Conservation (phyloP, 92 coral and sea anemone genomes). For the Heteractis magnifica region DNA sequence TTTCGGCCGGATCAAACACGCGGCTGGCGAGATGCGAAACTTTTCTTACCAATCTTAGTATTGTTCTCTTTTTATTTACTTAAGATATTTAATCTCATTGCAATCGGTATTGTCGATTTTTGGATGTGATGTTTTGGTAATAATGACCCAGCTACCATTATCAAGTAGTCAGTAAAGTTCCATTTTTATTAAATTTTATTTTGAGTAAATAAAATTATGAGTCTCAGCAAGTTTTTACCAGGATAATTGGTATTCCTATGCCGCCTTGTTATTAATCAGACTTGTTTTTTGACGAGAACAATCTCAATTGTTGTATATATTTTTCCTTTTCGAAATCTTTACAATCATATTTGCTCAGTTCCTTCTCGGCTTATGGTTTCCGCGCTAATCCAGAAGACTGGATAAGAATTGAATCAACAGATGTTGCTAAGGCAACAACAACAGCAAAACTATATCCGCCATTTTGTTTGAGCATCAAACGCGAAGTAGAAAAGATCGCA, state of each 20-base stretch:
- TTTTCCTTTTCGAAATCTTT: background rate
- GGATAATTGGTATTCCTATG: background rate
- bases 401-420: conserved; percentile 22
- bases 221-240: background rate
- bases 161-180: background rate
- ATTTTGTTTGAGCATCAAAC: conserved; percentile 34
- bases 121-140: background rate
- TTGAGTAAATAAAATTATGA: background rate
- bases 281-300: background rate
- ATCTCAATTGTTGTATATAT: background rate
- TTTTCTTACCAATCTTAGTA: background rate
- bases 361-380: background rate
- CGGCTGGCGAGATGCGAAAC: background rate
- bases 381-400: conserved; percentile 18
- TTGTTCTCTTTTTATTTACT: background rate
- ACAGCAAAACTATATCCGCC: conserved; percentile 47
- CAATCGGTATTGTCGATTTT: background rate
- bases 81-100: background rate
- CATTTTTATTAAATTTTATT: background rate
- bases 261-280: background rate
- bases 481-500: conserved; percentile 11
- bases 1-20: conserved; percentile 20
- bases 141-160: background rate
- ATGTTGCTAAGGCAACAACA: conserved; percentile 39
- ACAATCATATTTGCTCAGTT: background rate